Percentiles rank a stretch among this genome's conserved stretches.
phyloP scores from a whole-genome alignment of 2,888 invertebrate genomes.

The Euphydryas editha region DNA sequence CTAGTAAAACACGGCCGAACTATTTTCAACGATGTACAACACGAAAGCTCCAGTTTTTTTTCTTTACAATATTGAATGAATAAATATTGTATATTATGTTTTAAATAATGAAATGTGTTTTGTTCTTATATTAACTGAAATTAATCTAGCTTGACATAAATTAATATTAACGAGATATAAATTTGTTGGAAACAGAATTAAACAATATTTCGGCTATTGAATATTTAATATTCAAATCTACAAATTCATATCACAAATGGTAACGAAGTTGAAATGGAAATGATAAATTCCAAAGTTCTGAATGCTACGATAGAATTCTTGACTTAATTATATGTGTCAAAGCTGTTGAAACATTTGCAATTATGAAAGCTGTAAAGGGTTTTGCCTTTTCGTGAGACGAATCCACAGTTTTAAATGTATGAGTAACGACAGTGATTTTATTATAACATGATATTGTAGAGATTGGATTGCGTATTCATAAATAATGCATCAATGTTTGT shows the following conservation, averaged over 20 bases:
- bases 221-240: background rate
- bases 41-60: too few species aligned
- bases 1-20: background rate
- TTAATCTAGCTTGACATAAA: too few species aligned
- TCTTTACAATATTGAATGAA: too few species aligned
- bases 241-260: background rate
- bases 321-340: background rate
- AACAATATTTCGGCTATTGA: background rate
- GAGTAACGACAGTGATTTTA: too few species aligned
- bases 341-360: constrained; percentile 1
- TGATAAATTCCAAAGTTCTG: constrained; percentile 1
- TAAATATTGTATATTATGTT: too few species aligned
- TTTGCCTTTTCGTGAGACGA: background rate
- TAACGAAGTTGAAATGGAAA: background rate
- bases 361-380: background rate
- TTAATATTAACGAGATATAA: background rate
- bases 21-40: background rate
- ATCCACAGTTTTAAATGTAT: background rate
- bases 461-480: too few species aligned
- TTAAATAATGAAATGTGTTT: too few species aligned
- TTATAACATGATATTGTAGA: too few species aligned
- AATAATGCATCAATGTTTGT: too few species aligned
- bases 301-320: background rate
- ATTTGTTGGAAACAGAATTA: background rate
- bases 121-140: too few species aligned